Conservation (phyloP, 2,888 invertebrate genomes). For the Epistrophella euchroma region DNA sequence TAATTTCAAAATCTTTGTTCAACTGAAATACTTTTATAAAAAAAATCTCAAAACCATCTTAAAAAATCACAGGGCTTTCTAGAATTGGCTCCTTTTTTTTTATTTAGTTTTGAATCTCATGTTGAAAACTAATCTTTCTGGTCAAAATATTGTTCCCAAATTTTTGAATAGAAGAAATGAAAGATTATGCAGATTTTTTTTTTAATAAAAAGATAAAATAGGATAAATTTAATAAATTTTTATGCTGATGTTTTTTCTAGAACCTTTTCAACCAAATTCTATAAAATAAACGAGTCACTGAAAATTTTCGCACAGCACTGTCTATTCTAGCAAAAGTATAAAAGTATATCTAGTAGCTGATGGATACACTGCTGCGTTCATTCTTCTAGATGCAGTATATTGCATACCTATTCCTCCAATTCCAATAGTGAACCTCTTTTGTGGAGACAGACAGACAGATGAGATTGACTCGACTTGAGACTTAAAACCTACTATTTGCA, state of each 20-base stretch:
- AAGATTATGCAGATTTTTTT: too few relatives aligned
- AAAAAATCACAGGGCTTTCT: too few relatives aligned
- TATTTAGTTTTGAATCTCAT: too few relatives aligned
- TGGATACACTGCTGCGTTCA: slow-evolving; percentile 28
- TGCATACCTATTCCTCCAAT: slow-evolving; percentile 26
- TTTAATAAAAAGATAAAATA: too few relatives aligned
- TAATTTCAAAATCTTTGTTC: too few relatives aligned
- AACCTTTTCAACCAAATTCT: neutral
- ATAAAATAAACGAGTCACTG: neutral
- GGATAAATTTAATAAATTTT: too few relatives aligned
- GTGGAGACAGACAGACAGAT: slow-evolving; percentile 49
- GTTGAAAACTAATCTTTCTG: too few relatives aligned
- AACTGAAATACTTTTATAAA: too few relatives aligned
- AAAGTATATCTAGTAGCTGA: slow-evolving; percentile 41
- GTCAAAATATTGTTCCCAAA: too few relatives aligned
- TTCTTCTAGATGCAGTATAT: slow-evolving; percentile 53
- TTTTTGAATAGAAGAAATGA: too few relatives aligned
- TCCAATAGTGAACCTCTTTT: slow-evolving; percentile 62
- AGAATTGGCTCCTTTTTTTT: too few relatives aligned
- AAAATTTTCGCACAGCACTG: neutral
- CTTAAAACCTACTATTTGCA: slow-evolving; percentile 28
- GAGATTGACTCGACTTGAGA: slow-evolving; percentile 54
- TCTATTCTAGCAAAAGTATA: slow-evolving; percentile 42
- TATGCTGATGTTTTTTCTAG: neutral
- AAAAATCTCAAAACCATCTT: too few relatives aligned